Evolutionary conservation across 2,888 invertebrate genomes (phyloP).

Genomic region (Pachycephus smyrnensis): DNA sequence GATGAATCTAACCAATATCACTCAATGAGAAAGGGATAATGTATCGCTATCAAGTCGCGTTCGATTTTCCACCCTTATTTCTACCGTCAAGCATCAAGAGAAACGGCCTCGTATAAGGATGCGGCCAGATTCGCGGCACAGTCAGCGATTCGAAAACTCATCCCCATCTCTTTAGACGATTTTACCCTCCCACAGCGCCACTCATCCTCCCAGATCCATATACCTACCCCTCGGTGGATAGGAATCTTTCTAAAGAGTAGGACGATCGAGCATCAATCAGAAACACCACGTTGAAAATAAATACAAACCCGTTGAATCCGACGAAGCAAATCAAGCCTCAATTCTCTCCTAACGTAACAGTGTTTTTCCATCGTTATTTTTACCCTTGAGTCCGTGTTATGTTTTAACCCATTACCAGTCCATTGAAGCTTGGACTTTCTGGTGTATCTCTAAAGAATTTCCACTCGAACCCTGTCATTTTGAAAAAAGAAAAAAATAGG

Average conservation of each 20-base stretch:
- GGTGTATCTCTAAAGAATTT: background rate
- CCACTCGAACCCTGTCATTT: background rate
- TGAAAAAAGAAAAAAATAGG: background rate
- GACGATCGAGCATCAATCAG: background rate
- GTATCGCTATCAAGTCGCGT: background rate
- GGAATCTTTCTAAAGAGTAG: background rate
- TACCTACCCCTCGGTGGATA: background rate
- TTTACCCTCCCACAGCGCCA: background rate
- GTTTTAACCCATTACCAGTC: background rate
- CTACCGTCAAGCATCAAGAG: background rate
- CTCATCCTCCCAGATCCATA: background rate
- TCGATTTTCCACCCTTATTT: background rate
- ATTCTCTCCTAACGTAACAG: background rate
- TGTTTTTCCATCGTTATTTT: background rate
- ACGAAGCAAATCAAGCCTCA: background rate
- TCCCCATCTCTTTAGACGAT: background rate
- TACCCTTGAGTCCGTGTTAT: background rate
- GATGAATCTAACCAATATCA: background rate
- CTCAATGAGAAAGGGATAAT: background rate
- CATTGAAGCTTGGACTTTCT: background rate
- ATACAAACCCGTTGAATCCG: background rate
- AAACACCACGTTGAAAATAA: slow-evolving; percentile 2
- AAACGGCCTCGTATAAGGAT: background rate
- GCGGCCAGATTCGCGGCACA: background rate
- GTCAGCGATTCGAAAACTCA: slow-evolving; percentile 4